Conservation (phyloP, 1,140 invertebrate genomes). For the Drosophila tsacasi region DNA sequence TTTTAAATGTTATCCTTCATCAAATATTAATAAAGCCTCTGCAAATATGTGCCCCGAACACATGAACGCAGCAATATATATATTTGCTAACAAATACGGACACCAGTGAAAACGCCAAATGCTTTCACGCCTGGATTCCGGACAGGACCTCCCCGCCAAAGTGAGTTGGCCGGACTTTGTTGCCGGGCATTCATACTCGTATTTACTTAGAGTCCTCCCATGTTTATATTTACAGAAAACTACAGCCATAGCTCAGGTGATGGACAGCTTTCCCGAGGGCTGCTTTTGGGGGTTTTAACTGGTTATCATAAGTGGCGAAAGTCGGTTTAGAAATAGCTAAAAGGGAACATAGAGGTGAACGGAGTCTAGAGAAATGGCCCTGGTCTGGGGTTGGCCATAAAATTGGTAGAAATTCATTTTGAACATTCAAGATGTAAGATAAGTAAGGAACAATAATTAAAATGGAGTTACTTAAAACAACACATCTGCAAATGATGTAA, state of each 20-base stretch:
- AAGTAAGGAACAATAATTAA: neutral
- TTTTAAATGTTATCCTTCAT: constrained; percentile 54
- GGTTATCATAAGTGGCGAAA: constrained; percentile 28
- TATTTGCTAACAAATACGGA: constrained; percentile 16
- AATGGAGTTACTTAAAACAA: neutral
- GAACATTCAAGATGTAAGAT: neutral
- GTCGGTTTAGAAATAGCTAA: neutral
- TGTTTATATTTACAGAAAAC: constrained; percentile 30
- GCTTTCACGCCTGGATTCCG: constrained; percentile 21
- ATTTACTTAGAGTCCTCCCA: constrained; percentile 22
- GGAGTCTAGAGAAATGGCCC: neutral
- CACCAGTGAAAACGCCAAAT: constrained; percentile 18
- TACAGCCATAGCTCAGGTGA: constrained; percentile 13
- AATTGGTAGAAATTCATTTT: neutral
- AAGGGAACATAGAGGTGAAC: neutral
- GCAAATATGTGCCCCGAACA: constrained; percentile 25
- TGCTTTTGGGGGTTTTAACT: constrained; percentile 19
- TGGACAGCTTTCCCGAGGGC: constrained; percentile 19
- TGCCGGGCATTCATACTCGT: constrained; percentile 10
- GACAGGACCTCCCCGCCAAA: constrained; percentile 3
- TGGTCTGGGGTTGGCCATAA: constrained; percentile 16
- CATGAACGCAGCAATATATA: constrained; percentile 11
- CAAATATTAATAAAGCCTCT: constrained; percentile 58
- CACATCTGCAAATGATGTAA: neutral
- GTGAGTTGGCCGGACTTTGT: constrained; percentile 25